Conservation (phyloP, 2,888 invertebrate genomes). For the Malthinus flaveolus region DNA sequence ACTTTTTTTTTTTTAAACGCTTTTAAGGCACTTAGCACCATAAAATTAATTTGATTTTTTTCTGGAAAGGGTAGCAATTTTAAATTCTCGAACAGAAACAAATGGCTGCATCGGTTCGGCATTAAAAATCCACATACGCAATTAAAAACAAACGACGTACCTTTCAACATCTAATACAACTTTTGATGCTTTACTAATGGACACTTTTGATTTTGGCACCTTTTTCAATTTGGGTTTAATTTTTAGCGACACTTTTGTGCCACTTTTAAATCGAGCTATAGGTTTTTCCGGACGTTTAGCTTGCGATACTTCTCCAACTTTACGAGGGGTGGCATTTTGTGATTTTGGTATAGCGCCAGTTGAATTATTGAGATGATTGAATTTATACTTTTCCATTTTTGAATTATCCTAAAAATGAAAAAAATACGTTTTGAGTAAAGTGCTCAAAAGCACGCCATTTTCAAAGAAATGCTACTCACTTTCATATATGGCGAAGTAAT, state of each 20-base stretch:
- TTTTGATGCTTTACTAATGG: constrained; percentile 21
- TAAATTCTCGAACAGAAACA: too few species aligned
- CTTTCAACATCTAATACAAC: constrained; percentile 31
- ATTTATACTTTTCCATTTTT: too few species aligned
- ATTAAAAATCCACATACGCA: too few species aligned
- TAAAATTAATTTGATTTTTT: neutral
- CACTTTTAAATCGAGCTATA: constrained; percentile 13
- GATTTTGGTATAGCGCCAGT: constrained; percentile 13
- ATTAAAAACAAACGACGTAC: constrained; percentile 27
- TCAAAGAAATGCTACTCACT: constrained; percentile 29
- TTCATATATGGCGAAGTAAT: neutral
- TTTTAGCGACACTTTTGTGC: constrained; percentile 33
- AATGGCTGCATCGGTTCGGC: too few species aligned
- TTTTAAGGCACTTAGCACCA: too few species aligned
- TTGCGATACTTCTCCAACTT: neutral
- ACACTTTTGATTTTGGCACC: constrained; percentile 23
- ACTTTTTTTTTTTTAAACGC: too few species aligned
- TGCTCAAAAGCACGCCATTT: too few species aligned
- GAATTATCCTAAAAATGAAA: too few species aligned
- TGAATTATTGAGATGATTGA: neutral
- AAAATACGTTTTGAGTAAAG: too few species aligned
- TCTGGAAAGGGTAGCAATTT: neutral
- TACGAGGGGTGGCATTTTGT: neutral
- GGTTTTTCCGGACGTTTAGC: too few species aligned
- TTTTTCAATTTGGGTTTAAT: constrained; percentile 34